Conservation (phyloP, 2,888 invertebrate genomes). For the Pollenia labialis region DNA sequence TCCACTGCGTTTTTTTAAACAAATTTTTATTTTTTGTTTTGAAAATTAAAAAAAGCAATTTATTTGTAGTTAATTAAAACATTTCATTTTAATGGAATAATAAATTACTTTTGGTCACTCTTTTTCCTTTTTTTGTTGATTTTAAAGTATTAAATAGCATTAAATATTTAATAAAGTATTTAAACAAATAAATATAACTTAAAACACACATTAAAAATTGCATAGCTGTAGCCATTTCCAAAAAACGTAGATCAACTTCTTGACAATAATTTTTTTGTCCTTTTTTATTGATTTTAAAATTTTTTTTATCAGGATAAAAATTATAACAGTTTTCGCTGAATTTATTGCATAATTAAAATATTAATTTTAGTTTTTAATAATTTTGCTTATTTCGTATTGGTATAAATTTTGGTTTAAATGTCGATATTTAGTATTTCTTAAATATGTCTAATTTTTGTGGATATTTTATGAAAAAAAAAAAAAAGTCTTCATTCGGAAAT, state of each 20-base stretch:
- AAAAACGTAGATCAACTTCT: constrained; percentile 98
- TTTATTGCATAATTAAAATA: constrained; percentile 71
- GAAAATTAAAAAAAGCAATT: constrained; percentile 61
- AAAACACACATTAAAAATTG: constrained; percentile 80
- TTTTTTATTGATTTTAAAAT: constrained; percentile 57
- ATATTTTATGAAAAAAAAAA: constrained; percentile 36
- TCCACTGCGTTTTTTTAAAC: constrained; percentile 77
- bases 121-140: constrained; percentile 70
- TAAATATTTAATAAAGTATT: constrained; percentile 62
- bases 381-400: constrained; percentile 50
- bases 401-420: constrained; percentile 43
- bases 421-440: constrained; percentile 42
- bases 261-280: constrained; percentile 85
- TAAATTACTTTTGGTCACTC: constrained; percentile 70
- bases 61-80: constrained; percentile 47
- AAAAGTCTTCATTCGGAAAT: no score
- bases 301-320: constrained; percentile 60
- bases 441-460: constrained; percentile 65
- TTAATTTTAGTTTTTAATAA: constrained; percentile 69
- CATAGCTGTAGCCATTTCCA: constrained; percentile 89
- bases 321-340: constrained; percentile 70
- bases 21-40: constrained; percentile 66
- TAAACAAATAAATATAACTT: constrained; percentile 60
- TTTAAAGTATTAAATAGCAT: constrained; percentile 44
- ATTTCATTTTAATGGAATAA: constrained; percentile 54